Evolutionary conservation across 2,113 vertebrate species (phyloP).

Genomic region (Myodes glareolus): DNA sequence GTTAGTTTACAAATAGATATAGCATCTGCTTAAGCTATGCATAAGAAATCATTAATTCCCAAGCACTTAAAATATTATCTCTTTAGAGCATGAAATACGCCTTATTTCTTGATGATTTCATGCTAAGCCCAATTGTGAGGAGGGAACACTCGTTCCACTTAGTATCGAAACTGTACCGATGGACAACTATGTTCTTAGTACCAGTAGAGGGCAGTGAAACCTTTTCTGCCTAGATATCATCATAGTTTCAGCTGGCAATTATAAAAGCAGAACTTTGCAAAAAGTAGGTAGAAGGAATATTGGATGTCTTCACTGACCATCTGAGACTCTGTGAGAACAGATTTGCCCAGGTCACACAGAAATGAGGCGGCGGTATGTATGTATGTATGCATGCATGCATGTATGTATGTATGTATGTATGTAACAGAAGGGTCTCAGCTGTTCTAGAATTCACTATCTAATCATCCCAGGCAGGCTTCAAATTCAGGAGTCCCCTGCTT

Average conservation of each 20-base stretch:
- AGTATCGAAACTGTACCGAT: neutral
- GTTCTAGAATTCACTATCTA: neutral
- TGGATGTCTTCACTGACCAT: neutral
- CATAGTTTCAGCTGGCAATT: neutral
- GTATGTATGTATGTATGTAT: neutral
- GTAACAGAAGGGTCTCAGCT: neutral
- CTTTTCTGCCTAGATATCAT: conserved; percentile 24
- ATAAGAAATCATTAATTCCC: neutral
- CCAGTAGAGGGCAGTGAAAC: conserved; percentile 74
- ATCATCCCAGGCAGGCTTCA: neutral
- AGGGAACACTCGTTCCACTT: neutral
- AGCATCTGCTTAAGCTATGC: conserved; percentile 4
- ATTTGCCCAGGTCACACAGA: neutral
- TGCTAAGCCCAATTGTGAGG: neutral
- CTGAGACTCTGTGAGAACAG: neutral
- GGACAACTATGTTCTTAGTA: conserved; percentile 3
- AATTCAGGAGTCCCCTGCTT: neutral
- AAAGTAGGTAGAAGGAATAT: conserved; percentile 13
- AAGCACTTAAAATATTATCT: conserved; percentile 50
- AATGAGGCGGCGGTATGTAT: neutral
- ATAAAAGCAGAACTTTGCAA: conserved; percentile 11
- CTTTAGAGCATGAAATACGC: conserved; percentile 28
- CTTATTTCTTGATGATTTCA: conserved; percentile 44
- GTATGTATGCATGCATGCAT: neutral
- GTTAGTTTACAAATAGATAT: neutral